phyloP scores from a whole-genome alignment of 2,888 invertebrate species.

The Thysanoteuthis rhombus region DNA sequence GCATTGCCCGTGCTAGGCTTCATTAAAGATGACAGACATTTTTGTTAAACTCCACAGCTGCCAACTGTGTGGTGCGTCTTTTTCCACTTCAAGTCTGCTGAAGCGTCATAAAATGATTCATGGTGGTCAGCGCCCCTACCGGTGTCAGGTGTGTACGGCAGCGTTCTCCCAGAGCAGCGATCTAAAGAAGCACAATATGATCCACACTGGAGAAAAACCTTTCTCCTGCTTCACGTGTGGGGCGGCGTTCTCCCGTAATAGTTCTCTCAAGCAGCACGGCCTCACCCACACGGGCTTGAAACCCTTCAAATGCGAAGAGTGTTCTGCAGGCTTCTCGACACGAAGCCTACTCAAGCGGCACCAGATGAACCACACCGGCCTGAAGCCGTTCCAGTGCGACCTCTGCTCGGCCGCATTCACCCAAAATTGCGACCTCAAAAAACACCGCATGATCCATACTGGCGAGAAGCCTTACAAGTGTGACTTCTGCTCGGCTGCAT shows the following conservation, averaged over 20 bases:
- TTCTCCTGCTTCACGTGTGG: slow-evolving; percentile 17
- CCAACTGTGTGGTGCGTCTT: background rate
- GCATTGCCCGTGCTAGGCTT: background rate
- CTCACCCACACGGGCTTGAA: slow-evolving; percentile 23
- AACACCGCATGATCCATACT: slow-evolving; percentile 15
- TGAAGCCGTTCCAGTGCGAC: slow-evolving; percentile 26
- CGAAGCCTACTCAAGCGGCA: slow-evolving; percentile 23
- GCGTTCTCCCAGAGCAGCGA: slow-evolving; percentile 20
- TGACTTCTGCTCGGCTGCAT: background rate
- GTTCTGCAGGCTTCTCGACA: background rate
- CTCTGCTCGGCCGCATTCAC: background rate
- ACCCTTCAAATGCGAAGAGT: slow-evolving; percentile 23
- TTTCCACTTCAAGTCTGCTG: slow-evolving; percentile 14
- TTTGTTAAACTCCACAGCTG: background rate
- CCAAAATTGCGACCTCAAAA: background rate
- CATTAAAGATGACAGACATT: background rate
- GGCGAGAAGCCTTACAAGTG: slow-evolving; percentile 30
- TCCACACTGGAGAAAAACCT: slow-evolving; percentile 27
- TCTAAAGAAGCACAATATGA: slow-evolving; percentile 19
- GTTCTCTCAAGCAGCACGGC: slow-evolving; percentile 19
- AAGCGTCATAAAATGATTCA: slow-evolving; percentile 23
- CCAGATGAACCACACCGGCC: slow-evolving; percentile 15
- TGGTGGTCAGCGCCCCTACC: background rate
- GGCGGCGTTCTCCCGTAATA: background rate
- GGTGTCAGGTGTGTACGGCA: background rate